Percentiles rank a stretch among this genome's conserved stretches.
These are phyloP conservation scores for Drosophila peninsularis DNA, from an alignment of 2,888 invertebrate genomes.

Conservation along the genomic window DNA sequence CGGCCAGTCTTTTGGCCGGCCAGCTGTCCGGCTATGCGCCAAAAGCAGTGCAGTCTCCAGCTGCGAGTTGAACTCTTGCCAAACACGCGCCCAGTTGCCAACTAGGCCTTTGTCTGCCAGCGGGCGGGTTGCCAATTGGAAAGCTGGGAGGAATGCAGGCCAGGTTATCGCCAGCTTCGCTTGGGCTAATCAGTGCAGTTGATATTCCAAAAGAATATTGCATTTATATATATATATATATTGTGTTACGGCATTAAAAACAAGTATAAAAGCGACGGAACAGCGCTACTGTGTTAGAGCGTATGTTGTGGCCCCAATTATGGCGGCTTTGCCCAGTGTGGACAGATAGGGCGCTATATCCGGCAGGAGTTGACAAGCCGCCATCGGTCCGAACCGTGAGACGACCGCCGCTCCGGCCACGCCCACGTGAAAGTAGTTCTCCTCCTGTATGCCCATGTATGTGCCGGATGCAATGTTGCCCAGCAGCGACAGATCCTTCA, in stretches of 20 bases:
- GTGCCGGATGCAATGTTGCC: conserved; percentile 66
- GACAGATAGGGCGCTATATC: conserved; percentile 1
- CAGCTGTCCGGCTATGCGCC: conserved; percentile 72
- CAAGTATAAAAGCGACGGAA: not conserved
- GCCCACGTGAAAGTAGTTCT: conserved; percentile 45
- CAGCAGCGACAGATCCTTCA: conserved; percentile 66
- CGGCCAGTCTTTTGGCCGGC: not conserved
- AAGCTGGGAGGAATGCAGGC: conserved; percentile 58
- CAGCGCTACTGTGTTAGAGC: conserved; percentile 14
- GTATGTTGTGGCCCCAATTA: conserved; percentile 37
- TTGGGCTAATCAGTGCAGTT: conserved; percentile 64
- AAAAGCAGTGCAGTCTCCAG: conserved; percentile 79
- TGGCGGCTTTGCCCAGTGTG: conserved; percentile 27
- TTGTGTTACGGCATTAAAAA: not conserved
- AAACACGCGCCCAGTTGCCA: conserved; percentile 58
- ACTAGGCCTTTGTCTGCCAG: conserved; percentile 47
- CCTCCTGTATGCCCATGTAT: conserved; percentile 59
- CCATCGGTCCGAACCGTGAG: conserved; percentile 14
- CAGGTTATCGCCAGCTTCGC: conserved; percentile 61
- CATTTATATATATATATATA: no score
- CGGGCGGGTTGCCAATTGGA: conserved; percentile 46
- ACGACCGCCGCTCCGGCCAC: conserved; percentile 53
- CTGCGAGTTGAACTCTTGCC: conserved; percentile 77
- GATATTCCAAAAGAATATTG: not conserved
- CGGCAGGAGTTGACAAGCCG: not conserved